Evolutionary conservation across 2,113 vertebrate genomes (phyloP), one percentile per base, ranked within the genome.

Genomic region (Parotia lawesii): DNA sequence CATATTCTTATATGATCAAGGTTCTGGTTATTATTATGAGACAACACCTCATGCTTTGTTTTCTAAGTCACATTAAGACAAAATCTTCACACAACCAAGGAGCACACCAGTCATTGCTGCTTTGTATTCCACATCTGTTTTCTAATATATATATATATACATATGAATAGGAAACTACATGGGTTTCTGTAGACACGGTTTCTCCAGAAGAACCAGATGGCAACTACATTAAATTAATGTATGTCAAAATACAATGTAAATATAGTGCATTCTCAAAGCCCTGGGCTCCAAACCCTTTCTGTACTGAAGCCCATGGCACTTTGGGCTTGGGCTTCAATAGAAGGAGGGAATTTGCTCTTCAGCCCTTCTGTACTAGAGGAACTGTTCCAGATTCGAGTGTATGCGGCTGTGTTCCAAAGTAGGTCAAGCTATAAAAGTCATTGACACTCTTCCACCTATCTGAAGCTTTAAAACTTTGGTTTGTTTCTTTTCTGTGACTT

Each of bases 361-460:
- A 73, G 50, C 74, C 47, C 54, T 62, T 50, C 89, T n/a, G 24
- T 17, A 28, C 33, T 3, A 45, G 65, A 71, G 60, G 65, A 85
- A 33, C 64, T 80, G 87, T 72, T 90, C 81, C 91, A 95, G 56
- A 91, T 67, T 51, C 0, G 1, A 50, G 56, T 1, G 1, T 25
- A 25, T 20, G 22, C 13, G 48, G 70, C 93, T 82, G 51, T 29
- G n/a, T 56, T 57, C 81, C 64, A 84, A 96, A 95, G 87, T 80
- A 94, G 90, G 95, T 94, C 87, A 93, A 44, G 51, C 64, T 82
- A 29, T 37, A 47, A 71, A 66, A 94, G 78, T 67, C 82, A 56
- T 12, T 47, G 64, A 60, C 61, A 37, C 25, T 51, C 51, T 58
- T 71, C 37, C 40, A 58, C 28, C 48, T 75, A 22, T 31, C 54